phyloP scores from a whole-genome alignment of 1,140 invertebrate genomes.

The Brachionus paranguensis region DNA sequence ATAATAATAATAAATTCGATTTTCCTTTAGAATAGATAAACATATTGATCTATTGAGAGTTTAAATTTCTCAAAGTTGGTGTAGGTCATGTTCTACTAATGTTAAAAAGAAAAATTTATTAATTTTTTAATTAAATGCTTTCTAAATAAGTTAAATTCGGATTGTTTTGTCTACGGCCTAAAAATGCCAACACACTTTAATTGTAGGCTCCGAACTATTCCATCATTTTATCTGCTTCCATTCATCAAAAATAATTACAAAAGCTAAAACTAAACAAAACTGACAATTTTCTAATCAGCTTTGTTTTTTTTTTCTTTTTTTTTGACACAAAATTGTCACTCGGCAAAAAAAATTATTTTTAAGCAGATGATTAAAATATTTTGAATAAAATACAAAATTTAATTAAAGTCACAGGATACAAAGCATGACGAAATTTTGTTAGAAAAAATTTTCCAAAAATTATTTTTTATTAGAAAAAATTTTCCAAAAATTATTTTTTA shows the following conservation, averaged over 20 bases:
- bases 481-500: too few species aligned
- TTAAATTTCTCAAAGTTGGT: neutral
- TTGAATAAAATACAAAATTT: too few species aligned
- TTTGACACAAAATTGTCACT: neutral
- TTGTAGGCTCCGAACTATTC: neutral
- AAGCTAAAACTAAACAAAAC: neutral
- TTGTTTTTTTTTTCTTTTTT: neutral
- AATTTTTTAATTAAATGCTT: neutral
- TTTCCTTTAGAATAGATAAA: neutral
- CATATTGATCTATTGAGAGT: neutral
- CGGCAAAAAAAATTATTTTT: neutral
- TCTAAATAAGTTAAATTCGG: neutral
- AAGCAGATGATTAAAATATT: too few species aligned
- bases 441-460: too few species aligned
- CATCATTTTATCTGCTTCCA: neutral
- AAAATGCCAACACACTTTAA: neutral
- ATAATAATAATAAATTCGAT: constrained; percentile 3
- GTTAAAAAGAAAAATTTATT: neutral
- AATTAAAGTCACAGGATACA: too few species aligned
- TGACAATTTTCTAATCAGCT: neutral
- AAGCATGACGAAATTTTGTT: too few species aligned
- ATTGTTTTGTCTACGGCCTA: neutral
- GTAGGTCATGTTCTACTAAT: neutral
- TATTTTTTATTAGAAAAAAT: neutral
- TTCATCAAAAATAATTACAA: neutral